phyloP scores from a whole-genome alignment of 2,113 vertebrate genomes.

The Sminthopsis crassicaudata region DNA sequence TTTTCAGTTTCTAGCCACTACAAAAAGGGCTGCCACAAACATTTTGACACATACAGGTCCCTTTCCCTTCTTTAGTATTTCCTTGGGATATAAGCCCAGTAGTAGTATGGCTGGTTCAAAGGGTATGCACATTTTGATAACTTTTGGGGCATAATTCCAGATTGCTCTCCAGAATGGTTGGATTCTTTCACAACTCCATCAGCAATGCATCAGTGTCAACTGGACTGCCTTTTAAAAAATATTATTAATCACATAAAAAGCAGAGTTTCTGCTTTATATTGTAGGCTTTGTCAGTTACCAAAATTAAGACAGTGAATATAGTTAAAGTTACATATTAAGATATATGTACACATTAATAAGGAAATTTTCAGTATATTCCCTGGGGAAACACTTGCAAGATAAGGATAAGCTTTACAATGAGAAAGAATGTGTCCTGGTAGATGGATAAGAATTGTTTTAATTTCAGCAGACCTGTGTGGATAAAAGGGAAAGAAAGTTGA shows the following conservation, averaged over 20 bases:
- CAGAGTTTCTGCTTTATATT: neutral
- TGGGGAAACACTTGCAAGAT: constrained; percentile 42
- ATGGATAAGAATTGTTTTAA: constrained; percentile 49
- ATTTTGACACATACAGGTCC: no score
- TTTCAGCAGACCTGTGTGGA: neutral
- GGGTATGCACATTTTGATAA: no score
- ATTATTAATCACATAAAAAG: neutral
- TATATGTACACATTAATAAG: constrained; percentile 34
- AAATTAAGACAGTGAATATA: neutral
- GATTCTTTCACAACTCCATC: no score
- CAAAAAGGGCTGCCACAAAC: no score
- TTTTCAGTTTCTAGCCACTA: no score
- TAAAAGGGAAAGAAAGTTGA: constrained; percentile 28
- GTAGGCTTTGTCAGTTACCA: neutral
- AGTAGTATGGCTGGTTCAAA: no score
- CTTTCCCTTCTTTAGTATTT: no score
- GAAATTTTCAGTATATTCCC: constrained; percentile 48
- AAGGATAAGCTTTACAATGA: neutral
- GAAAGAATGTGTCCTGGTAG: constrained; percentile 6
- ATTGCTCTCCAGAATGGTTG: no score
- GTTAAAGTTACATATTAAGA: neutral
- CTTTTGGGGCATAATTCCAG: no score
- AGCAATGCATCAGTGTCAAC: no score
- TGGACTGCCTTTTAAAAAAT: neutral
- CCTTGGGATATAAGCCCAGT: no score